Base-by-base conservation (phyloP, 2,113 vertebrate genomes). In the Callipepla californica region DNA sequence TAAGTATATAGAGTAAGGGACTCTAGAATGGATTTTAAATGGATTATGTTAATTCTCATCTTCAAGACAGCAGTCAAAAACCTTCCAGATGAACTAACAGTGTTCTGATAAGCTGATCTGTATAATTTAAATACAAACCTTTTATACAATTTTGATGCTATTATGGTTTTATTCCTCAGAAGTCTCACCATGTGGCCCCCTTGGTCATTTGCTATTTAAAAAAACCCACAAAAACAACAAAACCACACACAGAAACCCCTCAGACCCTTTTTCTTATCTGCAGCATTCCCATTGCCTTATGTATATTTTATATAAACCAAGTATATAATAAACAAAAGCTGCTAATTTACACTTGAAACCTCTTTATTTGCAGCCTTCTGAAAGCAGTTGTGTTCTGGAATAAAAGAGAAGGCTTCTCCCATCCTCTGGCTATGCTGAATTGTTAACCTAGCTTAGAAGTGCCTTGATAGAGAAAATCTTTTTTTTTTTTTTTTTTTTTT, bases 41-140 rank as follows among this genome's bases (percentile, higher is more conserved):
- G 96, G 96, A 98, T 97, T 97, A 97, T 97, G 90, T 92, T 97
- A 95, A 96, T 97, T 97, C 80, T 95, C 92, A 81, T 96, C 95
- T 84, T 95, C 89, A 86, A 91, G 93, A 92, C 94, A 90, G 45
- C 95, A 92, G 85, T 96, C 88, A 94, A 87, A 96, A 95, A 87
- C 94, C 95, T 96, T 94, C 89, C 96, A 97, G 96, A 97, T 97
- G 95, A 96, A 74, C 96, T 95, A 96, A 94, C 93, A 93, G 91
- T 94, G 94, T 94, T 94, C 87, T 89, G 94, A 96, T 97, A 97
- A 97, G 95, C 95, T 93, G 90, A 94, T 97, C 88, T 9, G 21
- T 92, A 86, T 96, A 95, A 97, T 96, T 97, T 93, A 95, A 97
- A 97, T 96, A 93, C 95, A 92, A 96, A 93, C 59, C 87, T 94